Conservation (phyloP, 2,888 invertebrate species). For the Lepidonotus clava region DNA sequence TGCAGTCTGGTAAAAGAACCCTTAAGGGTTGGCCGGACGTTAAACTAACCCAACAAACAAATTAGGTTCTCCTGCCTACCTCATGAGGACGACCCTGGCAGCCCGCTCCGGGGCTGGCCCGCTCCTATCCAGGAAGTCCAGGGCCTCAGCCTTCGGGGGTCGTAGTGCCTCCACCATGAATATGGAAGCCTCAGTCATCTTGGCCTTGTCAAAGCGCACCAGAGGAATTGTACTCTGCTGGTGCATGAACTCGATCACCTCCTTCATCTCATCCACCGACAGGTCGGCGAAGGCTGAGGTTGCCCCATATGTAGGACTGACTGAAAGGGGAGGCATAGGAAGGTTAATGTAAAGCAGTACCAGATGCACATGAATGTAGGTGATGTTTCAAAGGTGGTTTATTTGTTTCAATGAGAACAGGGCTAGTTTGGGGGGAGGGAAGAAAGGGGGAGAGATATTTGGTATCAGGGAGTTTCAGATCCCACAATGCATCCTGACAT, state of each 20-base stretch:
- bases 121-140: background rate
- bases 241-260: slow-evolving; percentile 52
- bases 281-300: slow-evolving; percentile 53
- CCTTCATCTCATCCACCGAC: slow-evolving; percentile 46
- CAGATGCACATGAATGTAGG: too few relatives aligned
- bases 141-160: background rate
- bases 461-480: too few relatives aligned
- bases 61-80: background rate
- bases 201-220: background rate
- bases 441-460: too few relatives aligned
- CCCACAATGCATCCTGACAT: too few relatives aligned
- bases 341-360: too few relatives aligned
- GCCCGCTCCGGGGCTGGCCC: background rate
- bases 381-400: too few relatives aligned
- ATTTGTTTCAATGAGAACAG: too few relatives aligned
- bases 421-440: too few relatives aligned
- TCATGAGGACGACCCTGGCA: background rate
- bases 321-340: background rate
- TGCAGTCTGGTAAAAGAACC: too few relatives aligned
- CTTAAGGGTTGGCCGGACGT: too few relatives aligned
- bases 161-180: background rate
- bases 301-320: background rate
- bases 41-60: too few relatives aligned
- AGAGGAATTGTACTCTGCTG: background rate
- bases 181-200: background rate